Evolutionary conservation across 2,113 vertebrate genomes (phyloP).

Genomic region (Larimichthys polyactis): DNA sequence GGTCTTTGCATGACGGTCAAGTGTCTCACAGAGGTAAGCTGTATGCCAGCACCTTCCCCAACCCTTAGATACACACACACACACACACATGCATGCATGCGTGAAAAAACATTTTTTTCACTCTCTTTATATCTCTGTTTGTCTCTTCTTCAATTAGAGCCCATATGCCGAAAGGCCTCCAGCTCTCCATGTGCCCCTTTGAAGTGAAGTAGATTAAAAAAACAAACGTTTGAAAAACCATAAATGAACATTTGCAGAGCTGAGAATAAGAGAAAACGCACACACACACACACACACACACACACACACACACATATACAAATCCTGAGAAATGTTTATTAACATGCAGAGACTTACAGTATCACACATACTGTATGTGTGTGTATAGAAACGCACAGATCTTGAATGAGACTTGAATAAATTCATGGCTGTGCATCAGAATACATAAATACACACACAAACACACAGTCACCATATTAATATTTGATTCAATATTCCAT

Average conservation of each 20-base stretch:
- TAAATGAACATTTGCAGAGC: conserved; percentile 66
- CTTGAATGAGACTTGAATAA: conserved; percentile 11
- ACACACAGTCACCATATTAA: conserved; percentile 10
- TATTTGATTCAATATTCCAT: conserved; percentile 20
- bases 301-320: neutral
- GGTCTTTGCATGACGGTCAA: conserved; percentile 43
- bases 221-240: conserved; percentile 70
- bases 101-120: neutral
- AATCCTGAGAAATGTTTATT: conserved; percentile 20
- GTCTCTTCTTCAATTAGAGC: conserved; percentile 71
- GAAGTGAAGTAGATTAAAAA: conserved; percentile 75
- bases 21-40: conserved; percentile 38
- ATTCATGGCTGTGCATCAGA: conserved; percentile 10
- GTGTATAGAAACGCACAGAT: neutral
- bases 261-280: conserved; percentile 27
- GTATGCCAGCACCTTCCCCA: conserved; percentile 19
- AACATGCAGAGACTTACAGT: conserved; percentile 26
- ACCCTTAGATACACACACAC: neutral
- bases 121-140: conserved; percentile 45
- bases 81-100: neutral
- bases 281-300: neutral
- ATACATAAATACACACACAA: conserved; percentile 5
- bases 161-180: conserved; percentile 67
- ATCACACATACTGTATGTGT: neutral
- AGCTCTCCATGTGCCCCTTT: conserved; percentile 73